Evolutionary conservation across 2,113 vertebrate genomes (phyloP), one percentile per base, ranked within the genome.

Genomic region (Peucedramus taeniatus): DNA sequence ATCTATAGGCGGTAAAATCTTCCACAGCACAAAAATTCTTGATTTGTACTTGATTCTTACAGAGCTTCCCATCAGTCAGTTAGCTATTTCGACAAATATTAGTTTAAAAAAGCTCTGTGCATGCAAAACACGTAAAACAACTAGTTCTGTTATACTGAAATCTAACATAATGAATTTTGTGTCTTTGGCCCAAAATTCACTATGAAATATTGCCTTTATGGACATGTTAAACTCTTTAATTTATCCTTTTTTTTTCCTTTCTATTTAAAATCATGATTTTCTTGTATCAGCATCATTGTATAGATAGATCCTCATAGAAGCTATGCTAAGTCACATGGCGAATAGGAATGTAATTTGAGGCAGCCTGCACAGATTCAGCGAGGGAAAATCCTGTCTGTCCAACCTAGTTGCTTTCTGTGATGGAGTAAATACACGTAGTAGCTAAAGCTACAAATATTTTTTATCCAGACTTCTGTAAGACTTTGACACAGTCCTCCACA

Each of bases 321-420:
- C 9, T 26, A 3, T 40, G 16, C 10, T 79, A n/a, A 31, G 17
- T 35, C 21, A 26, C 5, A 10, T 42, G 31, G 11, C 24, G 13
- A 12, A 63, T 9, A 54, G 7, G 16, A 42, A 49, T 54, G 7
- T 8, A 23, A 27, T 87, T 71, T 45, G 12, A 53, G 39, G 40
- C 18, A 53, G 8, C 18, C 39, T 70, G 12, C 15, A 20, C 3
- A 28, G 19, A 60, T 30, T 61, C 11, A 22, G 3, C 0, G 0
- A 8, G 6, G 17, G 9, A 18, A 71, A 72, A 33, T 18, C 11
- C 22, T 33, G 17, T 19, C 3, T 42, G 21, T 21, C 12, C 40
- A 54, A 30, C 16, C 11, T 7, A 14, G 20, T 31, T 20, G 3
- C 30, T 49, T 72, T 31, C 21, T 27, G 5, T 42, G 50, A 31